Evolutionary conservation across 2,797 vertebrate species (phyloP).

Genomic region (Babyrousa celebensis): DNA sequence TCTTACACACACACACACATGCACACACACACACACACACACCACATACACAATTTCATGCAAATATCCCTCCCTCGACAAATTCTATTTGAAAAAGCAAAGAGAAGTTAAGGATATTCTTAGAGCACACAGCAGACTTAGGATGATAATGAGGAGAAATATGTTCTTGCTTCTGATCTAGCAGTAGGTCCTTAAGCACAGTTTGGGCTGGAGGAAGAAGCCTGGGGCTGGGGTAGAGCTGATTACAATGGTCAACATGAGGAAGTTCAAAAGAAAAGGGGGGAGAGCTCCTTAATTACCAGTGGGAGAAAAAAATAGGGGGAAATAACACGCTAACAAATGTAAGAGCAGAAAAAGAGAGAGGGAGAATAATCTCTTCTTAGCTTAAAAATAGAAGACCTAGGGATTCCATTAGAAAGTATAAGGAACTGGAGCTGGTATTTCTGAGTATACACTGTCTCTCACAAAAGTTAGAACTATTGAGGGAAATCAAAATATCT

Average conservation of each 20-base stretch:
- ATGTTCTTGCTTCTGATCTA: not conserved
- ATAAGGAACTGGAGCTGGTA: not conserved
- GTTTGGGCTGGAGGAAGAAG: not conserved
- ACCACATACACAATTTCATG: not conserved
- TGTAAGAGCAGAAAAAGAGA: not conserved
- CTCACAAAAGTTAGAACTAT: conserved; percentile 6
- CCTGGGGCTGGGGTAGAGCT: not conserved
- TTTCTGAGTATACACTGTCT: not conserved
- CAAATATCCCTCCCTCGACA: not conserved
- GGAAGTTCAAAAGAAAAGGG: not conserved
- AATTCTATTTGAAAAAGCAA: not conserved
- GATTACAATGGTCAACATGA: not conserved
- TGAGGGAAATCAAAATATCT: not conserved
- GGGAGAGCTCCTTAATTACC: not conserved
- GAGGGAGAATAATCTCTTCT: not conserved
- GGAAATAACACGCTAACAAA: not conserved
- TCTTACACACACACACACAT: not conserved
- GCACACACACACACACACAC: not conserved
- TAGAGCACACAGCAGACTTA: not conserved
- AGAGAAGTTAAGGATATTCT: not conserved
- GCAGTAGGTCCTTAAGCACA: conserved; percentile 20
- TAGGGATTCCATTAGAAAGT: conserved; percentile 24
- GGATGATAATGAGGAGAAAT: not conserved
- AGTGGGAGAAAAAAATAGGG: not conserved
- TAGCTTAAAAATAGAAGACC: conserved; percentile 26